Evolutionary conservation across 2,797 vertebrate genomes (phyloP).

Genomic region (Sebastes hubbsi): DNA sequence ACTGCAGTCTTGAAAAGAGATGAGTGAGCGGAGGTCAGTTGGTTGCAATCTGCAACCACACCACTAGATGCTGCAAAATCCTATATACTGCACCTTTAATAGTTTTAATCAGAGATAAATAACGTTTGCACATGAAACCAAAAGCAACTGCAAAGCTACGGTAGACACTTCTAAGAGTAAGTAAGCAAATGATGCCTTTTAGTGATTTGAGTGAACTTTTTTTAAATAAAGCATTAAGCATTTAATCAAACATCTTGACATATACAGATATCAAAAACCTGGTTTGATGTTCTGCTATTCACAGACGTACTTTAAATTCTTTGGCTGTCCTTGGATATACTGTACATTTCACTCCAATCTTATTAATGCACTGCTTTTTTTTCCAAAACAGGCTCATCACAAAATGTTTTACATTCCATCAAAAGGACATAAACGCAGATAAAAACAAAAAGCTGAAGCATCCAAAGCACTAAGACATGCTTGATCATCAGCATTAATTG

Average conservation of each 20-base stretch:
- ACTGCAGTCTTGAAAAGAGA: too few relatives aligned
- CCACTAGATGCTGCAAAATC: too few relatives aligned
- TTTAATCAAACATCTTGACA: not conserved
- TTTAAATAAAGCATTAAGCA: not conserved
- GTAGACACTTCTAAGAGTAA: not conserved
- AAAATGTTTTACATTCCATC: constrained; percentile 39
- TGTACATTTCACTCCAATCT: constrained; percentile 8
- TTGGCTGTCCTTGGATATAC: not conserved
- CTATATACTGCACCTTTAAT: too few relatives aligned
- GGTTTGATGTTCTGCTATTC: not conserved
- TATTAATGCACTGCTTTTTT: constrained; percentile 15
- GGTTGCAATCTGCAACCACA: too few relatives aligned
- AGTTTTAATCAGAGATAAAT: not conserved
- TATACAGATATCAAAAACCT: not conserved
- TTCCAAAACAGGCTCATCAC: constrained; percentile 21
- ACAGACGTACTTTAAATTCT: not conserved
- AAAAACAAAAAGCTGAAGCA: constrained; percentile 43
- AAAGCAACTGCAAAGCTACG: not conserved
- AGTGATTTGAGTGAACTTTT: not conserved
- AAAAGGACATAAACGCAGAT: constrained; percentile 59
- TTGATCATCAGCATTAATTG: constrained; percentile 82
- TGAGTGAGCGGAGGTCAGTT: too few relatives aligned
- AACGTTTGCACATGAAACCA: not conserved
- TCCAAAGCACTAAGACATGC: constrained; percentile 64
- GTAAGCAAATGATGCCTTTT: not conserved